Evolutionary conservation across 2,888 invertebrate species (phyloP), one percentile per base, ranked within the genome.

Genomic region (Drosophila tanythrix): DNA sequence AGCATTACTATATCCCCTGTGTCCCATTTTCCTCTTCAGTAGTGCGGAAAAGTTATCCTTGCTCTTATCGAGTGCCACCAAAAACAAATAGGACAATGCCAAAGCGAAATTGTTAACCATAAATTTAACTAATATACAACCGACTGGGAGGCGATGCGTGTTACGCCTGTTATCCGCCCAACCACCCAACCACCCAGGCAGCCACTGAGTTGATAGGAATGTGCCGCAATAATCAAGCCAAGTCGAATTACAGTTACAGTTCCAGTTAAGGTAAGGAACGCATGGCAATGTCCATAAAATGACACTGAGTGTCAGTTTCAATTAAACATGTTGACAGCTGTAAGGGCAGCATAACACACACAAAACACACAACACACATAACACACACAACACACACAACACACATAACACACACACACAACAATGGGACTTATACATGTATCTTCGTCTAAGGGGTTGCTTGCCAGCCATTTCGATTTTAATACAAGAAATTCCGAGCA

Each of bases 281-380:
- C 89, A 84, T 89, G 83, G 89, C 86, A 82, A 82, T 88, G 88
- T 78, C 83, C 88, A 90, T 90, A 91, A 90, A 90, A 91, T 89
- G 89, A 90, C 88, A 86, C 81, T 84, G 90, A 90, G 90, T 91
- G 91, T 90, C 91, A 91, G 88, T 91, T 91, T 90, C 91, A 90
- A 90, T 90, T 90, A 90, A 91, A 90, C 90, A 90, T 91, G 89
- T 89, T 90, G 89, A 90, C 89, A 91, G 89, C 90, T 89, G 89
- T 77, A 77, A 76, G 74, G 79, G 70, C 71, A 74, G 57, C 70
- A 62, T 63, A 67, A 36, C 35, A 31, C 25, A 11, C 27, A 57
- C 53, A 38, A 11, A 2, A 33, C 18, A 38, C 36, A 15, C 36
- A 33, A 7, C 15, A 21, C 21, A n/a, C n/a, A n/a, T n/a, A n/a